Percentiles rank a stretch among this genome's conserved stretches.
These are phyloP conservation scores for Onthophagus taurus DNA, from an alignment of 1,140 invertebrate species.

Conservation along the genomic window DNA sequence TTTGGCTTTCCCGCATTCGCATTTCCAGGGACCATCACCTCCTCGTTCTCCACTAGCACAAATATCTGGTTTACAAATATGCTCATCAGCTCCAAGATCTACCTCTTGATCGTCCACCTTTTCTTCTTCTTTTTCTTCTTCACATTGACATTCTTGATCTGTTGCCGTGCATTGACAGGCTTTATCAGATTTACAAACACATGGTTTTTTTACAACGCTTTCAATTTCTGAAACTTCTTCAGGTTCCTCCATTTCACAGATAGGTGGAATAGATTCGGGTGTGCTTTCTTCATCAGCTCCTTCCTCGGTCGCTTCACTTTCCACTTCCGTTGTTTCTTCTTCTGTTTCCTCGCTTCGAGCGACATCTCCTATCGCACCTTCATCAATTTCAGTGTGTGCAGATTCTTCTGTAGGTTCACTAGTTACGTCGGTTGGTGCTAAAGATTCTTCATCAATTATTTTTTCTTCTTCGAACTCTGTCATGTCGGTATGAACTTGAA, in stretches of 20 bases:
- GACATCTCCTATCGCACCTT: no score
- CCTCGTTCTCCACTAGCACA: no score
- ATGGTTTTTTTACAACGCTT: neutral
- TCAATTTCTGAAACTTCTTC: slow-evolving; percentile 4
- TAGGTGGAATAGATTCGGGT: neutral
- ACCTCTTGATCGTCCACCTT: neutral
- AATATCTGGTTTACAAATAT: no score
- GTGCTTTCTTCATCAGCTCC: neutral
- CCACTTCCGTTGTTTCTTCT: slow-evolving; percentile 2
- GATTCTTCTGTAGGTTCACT: neutral
- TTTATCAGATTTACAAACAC: neutral
- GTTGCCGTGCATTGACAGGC: neutral
- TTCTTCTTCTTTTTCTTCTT: slow-evolving; percentile 3
- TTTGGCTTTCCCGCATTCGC: no score
- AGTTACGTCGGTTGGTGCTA: neutral
- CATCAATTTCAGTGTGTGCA: neutral
- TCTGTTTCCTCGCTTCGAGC: neutral
- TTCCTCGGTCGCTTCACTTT: neutral
- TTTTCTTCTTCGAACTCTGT: slow-evolving; percentile 11
- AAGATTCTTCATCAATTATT: neutral
- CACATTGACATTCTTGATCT: neutral
- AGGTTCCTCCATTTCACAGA: slow-evolving; percentile 3
- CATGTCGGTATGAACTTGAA: slow-evolving; percentile 26
- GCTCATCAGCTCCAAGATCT: neutral
- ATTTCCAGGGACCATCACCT: no score